These are phyloP conservation scores for Vanessa tameamea DNA, from an alignment of 1,140 invertebrate species.

Conservation along the genomic window DNA sequence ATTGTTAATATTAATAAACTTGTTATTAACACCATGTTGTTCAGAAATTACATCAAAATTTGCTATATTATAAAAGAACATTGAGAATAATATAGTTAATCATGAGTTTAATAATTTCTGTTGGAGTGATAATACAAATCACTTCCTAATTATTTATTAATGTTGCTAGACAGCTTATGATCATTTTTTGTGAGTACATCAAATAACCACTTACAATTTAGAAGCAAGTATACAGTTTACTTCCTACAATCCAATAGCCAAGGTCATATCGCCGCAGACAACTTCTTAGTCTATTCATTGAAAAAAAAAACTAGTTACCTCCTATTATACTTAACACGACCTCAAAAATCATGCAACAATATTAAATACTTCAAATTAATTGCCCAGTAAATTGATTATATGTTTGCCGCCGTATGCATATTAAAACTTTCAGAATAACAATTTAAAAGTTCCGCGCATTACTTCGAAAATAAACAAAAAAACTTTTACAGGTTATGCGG, in stretches of 20 bases:
- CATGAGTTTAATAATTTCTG: constrained; percentile 14
- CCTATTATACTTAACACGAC: constrained; percentile 44
- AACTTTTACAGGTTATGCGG: constrained; percentile 70
- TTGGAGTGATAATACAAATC: constrained; percentile 38
- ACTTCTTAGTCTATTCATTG: constrained; percentile 75
- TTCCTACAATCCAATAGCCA: constrained; percentile 81
- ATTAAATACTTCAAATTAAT: neutral
- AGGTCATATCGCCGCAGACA: constrained; percentile 75
- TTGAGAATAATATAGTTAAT: neutral
- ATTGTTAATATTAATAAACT: no score
- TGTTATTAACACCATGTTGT: no score
- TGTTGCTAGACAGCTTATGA: constrained; percentile 68
- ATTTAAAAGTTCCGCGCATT: constrained; percentile 73
- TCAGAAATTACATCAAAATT: neutral
- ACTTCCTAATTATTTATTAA: constrained; percentile 62
- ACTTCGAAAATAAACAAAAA: constrained; percentile 70
- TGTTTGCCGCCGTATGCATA: neutral
- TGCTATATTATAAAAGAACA: neutral
- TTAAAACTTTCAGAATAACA: constrained; percentile 30
- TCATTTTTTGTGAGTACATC: constrained; percentile 78
- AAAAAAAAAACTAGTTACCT: constrained; percentile 73
- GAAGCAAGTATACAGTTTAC: constrained; percentile 78
- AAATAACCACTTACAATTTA: constrained; percentile 79
- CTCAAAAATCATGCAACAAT: constrained; percentile 21
- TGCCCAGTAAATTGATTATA: neutral